Conservation (phyloP, 2,888 invertebrate species). For the Limnephilus rhombicus region DNA sequence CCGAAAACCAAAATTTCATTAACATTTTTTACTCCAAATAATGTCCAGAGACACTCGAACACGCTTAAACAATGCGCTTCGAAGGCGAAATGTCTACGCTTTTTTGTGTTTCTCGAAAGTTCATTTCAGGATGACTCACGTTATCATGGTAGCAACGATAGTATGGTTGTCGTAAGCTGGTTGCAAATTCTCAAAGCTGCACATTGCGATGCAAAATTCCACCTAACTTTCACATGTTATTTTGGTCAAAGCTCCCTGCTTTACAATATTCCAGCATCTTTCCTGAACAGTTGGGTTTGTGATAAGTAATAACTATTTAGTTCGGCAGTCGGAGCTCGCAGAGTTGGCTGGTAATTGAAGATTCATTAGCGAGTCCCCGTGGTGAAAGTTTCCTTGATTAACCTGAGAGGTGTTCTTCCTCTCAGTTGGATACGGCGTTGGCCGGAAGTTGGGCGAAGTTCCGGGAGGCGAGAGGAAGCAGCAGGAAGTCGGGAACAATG, state of each 20-base stretch:
- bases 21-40: no score
- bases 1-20: no score
- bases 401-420: neutral
- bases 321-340: neutral
- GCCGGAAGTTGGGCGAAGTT: neutral
- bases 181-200: neutral
- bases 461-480: neutral
- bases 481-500: constrained; percentile 14
- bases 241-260: neutral
- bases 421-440: neutral
- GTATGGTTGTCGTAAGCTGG: neutral
- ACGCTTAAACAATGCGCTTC: no score
- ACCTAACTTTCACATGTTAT: neutral
- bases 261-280: neutral
- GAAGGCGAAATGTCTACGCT: no score
- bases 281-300: neutral
- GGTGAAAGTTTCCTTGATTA: neutral
- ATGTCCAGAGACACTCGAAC: no score
- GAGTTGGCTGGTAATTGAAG: neutral
- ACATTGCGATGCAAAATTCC: neutral
- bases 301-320: neutral
- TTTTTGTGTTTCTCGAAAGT: no score
- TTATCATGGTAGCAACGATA: neutral
- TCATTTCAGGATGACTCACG: neutral
- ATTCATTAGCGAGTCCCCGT: neutral